These are phyloP conservation scores for Gambusia affinis DNA, from an alignment of 2,113 vertebrate genomes.

Conservation along the genomic window DNA sequence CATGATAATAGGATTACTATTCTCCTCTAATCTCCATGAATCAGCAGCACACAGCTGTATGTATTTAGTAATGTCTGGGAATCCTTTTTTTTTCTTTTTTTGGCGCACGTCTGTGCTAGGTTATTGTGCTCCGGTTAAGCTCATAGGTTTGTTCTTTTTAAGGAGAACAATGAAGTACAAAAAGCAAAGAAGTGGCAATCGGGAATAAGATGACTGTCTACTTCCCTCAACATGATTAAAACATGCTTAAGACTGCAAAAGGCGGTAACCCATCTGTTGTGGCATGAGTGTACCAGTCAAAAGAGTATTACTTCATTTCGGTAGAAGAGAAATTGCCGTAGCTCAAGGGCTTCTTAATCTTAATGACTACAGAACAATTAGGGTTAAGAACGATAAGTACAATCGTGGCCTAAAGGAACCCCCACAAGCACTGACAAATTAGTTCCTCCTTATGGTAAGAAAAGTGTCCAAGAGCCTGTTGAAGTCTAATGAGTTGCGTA, in stretches of 20 bases:
- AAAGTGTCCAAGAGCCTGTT: constrained; percentile 43
- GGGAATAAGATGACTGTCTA: background rate
- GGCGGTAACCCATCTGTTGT: no score
- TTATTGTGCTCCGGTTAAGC: background rate
- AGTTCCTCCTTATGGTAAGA: constrained; percentile 42
- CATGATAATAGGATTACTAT: constrained; percentile 73
- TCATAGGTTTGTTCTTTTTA: background rate
- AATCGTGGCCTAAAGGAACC: constrained; percentile 30
- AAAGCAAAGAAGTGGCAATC: background rate
- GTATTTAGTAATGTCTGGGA: constrained; percentile 22
- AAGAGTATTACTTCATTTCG: constrained; percentile 10
- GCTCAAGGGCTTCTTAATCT: constrained; percentile 23
- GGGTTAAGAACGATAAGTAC: constrained; percentile 35
- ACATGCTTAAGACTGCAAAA: background rate
- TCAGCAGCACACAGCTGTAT: constrained; percentile 52
- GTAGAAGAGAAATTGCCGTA: constrained; percentile 13
- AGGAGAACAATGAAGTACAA: background rate
- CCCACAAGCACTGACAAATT: constrained; percentile 47
- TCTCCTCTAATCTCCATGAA: constrained; percentile 69
- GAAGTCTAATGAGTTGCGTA: constrained; percentile 49
- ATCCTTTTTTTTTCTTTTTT: background rate
- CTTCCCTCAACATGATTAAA: background rate
- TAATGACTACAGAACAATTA: constrained; percentile 44
- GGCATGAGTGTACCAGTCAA: constrained; percentile 10
- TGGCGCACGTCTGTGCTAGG: background rate